Evolutionary conservation across 35 echinoderm and acorn worm species (phyloP), one percentile per base, ranked within the genome.

Genomic region (Holothuria glaberrima): DNA sequence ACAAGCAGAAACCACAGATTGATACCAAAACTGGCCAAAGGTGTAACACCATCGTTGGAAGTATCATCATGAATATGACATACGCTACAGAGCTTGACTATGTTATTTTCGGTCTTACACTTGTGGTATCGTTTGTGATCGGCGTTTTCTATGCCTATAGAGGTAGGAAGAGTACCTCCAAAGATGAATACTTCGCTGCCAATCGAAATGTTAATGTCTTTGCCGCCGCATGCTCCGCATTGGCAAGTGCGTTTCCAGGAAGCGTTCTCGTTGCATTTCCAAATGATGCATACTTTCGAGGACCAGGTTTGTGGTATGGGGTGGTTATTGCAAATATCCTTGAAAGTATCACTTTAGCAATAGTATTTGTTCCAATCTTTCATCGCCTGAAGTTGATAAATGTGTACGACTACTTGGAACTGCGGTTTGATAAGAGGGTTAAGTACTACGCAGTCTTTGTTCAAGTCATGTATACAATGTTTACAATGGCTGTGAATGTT

Each of bases 301-400:
- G 74, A 4, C 35, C 74, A 9, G 36, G 74, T 19, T 21, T 78
- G 21, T 78, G 74, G 74, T 78, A 48, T 50, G 1, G 5, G 0
- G 41, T 35, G 14, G 24, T 46, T 22, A 48, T 48, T 9, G 20
- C 41, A 21, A 78, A 78, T 48, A 5, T 78, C 5, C 13, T 78
- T 9, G 74, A 78, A 78, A 22, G 36, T 24, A n/a, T 78, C 5
- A 28, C 50, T 5, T 48, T 78, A 0, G 5, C 74, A n/a, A 24
- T 48, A 0, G 74, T 50, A 5, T 78, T 78, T 28, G 38, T 78
- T 22, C 74, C 74, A 22, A n/a, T 78, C 7, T 78, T 22, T 13
- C 74, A 78, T 28, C 74, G 74, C 2, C 38, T 78, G 19, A 46
- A 78, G 74, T 78, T 78, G 74, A 78, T 48, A 22, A 78, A 48